These are phyloP conservation scores for Eriosoma lanigerum DNA, from an alignment of 1,140 invertebrate species.

Conservation along the genomic window DNA sequence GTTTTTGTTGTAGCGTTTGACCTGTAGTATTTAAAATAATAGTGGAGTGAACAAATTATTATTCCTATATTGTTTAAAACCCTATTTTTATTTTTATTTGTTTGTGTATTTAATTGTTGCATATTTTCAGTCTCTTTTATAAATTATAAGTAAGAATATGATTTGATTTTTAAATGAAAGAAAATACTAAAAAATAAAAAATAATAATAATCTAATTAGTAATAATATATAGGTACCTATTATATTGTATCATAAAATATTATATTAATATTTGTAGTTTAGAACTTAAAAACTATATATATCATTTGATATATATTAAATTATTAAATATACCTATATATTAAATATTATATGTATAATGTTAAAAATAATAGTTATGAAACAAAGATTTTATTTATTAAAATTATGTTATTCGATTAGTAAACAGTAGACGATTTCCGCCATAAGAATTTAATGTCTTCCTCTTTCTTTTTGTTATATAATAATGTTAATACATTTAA, in stretches of 20 bases:
- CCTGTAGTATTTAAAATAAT: no score
- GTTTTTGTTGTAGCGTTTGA: no score
- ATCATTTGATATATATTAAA: no score
- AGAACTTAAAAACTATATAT: no score
- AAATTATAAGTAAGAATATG: neutral
- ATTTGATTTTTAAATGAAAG: neutral
- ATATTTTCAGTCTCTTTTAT: neutral
- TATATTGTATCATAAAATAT: neutral
- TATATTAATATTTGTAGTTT: slow-evolving; percentile 13
- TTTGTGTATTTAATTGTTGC: no score
- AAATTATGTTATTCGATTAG: neutral
- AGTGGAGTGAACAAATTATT: no score
- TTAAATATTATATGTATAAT: neutral
- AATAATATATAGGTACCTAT: no score
- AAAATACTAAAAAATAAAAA: neutral
- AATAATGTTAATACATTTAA: neutral
- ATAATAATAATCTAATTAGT: neutral
- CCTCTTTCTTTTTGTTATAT: slow-evolving; percentile 3
- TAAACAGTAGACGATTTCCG: neutral
- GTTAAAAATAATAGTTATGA: neutral
- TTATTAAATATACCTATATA: no score
- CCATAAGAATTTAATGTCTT: slow-evolving; percentile 1
- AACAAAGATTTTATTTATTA: neutral
- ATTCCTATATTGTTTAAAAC: no score
- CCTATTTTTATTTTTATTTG: no score